Conservation (phyloP, 2,113 vertebrate genomes). For the Tupaia tana region DNA sequence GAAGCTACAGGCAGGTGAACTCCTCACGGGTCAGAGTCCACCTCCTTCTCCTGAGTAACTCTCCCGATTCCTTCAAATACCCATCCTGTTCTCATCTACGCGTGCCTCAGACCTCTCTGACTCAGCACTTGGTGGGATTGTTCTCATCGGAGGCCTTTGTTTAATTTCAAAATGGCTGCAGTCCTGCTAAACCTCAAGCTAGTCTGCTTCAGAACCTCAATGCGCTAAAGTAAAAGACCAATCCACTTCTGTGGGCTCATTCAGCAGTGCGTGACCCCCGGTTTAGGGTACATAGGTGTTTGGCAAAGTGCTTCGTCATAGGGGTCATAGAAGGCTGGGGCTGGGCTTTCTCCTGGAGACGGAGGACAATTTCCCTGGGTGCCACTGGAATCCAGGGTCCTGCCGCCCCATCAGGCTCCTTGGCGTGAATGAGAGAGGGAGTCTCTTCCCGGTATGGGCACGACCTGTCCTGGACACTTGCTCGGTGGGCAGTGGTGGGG, state of each 20-base stretch:
- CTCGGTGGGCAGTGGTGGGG: not conserved
- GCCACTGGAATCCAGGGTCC: not conserved
- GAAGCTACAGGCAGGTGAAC: too few species aligned
- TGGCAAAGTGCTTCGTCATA: not conserved
- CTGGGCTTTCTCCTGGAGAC: not conserved
- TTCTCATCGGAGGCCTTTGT: too few species aligned
- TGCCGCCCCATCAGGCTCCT: fast-evolving
- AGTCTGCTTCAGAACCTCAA: too few species aligned
- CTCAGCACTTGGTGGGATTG: too few species aligned
- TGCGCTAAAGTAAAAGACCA: not conserved
- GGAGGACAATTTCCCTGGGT: not conserved
- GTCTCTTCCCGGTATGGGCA: fast-evolving
- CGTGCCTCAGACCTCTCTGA: too few species aligned
- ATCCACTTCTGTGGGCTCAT: not conserved
- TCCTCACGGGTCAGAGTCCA: too few species aligned
- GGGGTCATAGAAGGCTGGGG: not conserved
- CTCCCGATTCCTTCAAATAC: too few species aligned
- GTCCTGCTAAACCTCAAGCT: too few species aligned
- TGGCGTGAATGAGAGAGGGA: not conserved
- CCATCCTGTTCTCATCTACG: too few species aligned
- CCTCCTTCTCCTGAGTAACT: too few species aligned
- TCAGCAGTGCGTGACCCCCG: not conserved
- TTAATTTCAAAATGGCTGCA: too few species aligned
- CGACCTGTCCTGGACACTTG: not conserved
- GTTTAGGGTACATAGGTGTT: fast-evolving